A percentile compares a stretch with the other conserved stretches of the same genome.
Evolutionary conservation across 1,140 invertebrate genomes (phyloP).

Genomic region (Trialeurodes vaporariorum): DNA sequence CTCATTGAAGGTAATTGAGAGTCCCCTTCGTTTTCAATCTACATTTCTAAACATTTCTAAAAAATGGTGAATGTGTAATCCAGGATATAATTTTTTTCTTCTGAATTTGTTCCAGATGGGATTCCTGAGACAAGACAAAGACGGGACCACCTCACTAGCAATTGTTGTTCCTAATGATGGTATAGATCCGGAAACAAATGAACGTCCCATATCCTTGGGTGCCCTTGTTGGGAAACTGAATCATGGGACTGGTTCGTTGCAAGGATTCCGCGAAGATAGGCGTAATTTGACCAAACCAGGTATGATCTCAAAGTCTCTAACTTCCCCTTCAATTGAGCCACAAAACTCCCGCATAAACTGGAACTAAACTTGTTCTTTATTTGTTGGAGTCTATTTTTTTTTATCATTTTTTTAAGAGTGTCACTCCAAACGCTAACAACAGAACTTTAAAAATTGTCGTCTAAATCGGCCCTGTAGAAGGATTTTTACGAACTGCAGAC

Average conservation of each 20-base stretch:
- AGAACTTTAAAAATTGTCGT: too few species aligned
- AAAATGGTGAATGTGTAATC: too few species aligned
- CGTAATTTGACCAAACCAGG: constrained; percentile 72
- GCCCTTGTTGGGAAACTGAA: constrained; percentile 57
- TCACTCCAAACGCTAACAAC: too few species aligned
- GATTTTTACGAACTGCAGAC: too few species aligned
- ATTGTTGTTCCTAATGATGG: constrained; percentile 71
- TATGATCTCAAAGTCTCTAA: too few species aligned
- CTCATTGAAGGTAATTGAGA: too few species aligned
- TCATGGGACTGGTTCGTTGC: constrained; percentile 55
- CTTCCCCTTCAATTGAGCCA: too few species aligned
- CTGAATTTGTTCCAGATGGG: constrained; percentile 46
- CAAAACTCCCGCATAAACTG: too few species aligned
- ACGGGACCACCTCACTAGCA: constrained; percentile 79
- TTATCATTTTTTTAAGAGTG: too few species aligned
- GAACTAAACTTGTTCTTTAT: neutral
- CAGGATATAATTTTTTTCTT: neutral
- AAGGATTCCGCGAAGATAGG: constrained; percentile 74
- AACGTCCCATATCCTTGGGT: constrained; percentile 71
- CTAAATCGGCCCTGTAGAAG: too few species aligned
- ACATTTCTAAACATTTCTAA: too few species aligned
- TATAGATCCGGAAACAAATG: constrained; percentile 51
- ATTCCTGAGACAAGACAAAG: constrained; percentile 62
- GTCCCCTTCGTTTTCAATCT: too few species aligned
- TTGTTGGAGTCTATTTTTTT: neutral